Conservation (phyloP, 2,888 invertebrate species). For the Erpobdella octoculata region DNA sequence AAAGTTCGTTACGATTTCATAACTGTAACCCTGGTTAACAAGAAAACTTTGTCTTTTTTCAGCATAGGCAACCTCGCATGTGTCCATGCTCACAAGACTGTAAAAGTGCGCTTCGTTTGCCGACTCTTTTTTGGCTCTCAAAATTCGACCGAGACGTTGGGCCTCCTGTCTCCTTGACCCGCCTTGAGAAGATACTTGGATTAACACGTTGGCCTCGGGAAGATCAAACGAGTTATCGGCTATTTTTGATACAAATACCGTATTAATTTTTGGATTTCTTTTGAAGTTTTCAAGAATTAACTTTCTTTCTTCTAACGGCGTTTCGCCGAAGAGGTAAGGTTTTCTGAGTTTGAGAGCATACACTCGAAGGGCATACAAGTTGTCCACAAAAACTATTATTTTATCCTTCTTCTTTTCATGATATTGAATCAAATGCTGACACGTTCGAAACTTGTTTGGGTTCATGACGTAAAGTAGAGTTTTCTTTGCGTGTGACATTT, state of each 20-base stretch:
- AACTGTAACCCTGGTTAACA: constrained; percentile 84
- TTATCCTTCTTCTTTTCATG: constrained; percentile 94
- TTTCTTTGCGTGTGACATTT: too few species aligned
- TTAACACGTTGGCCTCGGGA: constrained; percentile 95
- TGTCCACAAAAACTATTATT: constrained; percentile 98
- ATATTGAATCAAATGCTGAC: constrained; percentile 85
- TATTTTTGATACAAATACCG: constrained; percentile 95
- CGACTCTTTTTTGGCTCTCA: constrained; percentile 91
- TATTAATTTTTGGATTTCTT: constrained; percentile 93
- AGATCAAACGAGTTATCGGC: constrained; percentile 99
- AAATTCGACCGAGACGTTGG: constrained; percentile 87
- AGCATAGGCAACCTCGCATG: constrained; percentile 96
- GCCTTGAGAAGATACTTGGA: constrained; percentile 97
- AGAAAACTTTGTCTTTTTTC: constrained; percentile 91
- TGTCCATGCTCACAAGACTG: constrained; percentile 94
- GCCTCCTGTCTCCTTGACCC: constrained; percentile 96
- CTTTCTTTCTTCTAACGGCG: constrained; percentile 86
- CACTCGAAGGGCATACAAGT: constrained; percentile 92
- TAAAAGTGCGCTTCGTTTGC: constrained; percentile 99
- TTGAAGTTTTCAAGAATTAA: constrained; percentile 98
- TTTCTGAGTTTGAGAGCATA: constrained; percentile 95
- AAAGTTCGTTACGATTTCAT: constrained; percentile 90
- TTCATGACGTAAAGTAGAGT: constrained; percentile 90
- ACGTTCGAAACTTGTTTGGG: constrained; percentile 91
- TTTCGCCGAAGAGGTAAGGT: constrained; percentile 96